A percentile compares a stretch with the other conserved stretches of the same genome.
Conservation (phyloP, 2,113 vertebrate species). For the Calidris pygmaea region DNA sequence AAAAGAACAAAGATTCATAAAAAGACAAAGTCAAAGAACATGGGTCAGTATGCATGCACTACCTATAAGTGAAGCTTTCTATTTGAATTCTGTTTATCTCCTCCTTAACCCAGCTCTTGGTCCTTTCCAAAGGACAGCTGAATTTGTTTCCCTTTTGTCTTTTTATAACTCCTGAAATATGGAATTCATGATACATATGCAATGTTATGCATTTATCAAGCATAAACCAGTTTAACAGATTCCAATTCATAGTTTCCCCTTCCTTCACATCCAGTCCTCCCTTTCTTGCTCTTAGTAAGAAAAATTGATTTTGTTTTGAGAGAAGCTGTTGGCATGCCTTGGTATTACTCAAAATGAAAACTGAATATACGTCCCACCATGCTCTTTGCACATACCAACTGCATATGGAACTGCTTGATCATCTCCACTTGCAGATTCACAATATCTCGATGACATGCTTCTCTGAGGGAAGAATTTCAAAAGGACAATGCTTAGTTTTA, state of each 20-base stretch:
- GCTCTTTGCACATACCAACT: conserved; percentile 82
- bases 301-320: neutral
- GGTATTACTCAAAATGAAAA: neutral
- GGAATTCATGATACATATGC: neutral
- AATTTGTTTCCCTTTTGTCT: neutral
- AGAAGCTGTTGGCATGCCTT: neutral
- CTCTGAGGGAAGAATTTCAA: conserved; percentile 74
- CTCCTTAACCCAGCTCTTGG: neutral
- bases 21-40: neutral
- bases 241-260: neutral
- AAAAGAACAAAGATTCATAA: conserved; percentile 49
- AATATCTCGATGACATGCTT: conserved; percentile 91
- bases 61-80: neutral
- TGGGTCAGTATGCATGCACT: neutral
- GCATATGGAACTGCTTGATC: conserved; percentile 96
- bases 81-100: neutral
- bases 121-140: neutral
- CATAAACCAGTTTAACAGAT: neutral
- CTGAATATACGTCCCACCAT: neutral
- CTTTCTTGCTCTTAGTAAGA: neutral
- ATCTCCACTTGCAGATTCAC: conserved; percentile 98
- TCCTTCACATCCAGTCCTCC: neutral
- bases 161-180: neutral
- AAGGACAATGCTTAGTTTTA: neutral
- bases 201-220: neutral